Conservation (phyloP, 2,888 invertebrate species). For the Nomada ferruginata region DNA sequence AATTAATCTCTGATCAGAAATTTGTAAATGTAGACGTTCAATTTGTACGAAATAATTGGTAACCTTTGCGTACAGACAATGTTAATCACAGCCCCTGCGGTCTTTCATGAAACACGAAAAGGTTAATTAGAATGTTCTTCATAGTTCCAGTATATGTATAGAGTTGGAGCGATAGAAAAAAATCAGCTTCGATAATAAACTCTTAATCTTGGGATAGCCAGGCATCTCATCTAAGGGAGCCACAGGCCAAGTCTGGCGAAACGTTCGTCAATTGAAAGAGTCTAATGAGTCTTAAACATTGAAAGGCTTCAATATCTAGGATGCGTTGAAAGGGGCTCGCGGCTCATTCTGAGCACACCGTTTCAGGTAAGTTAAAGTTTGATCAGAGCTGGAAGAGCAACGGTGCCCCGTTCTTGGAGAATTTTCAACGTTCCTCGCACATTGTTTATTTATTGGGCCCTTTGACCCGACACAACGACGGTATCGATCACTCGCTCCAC, state of each 20-base stretch:
- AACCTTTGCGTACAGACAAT: no score
- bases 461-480: not conserved
- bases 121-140: no score
- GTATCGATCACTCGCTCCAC: slow-evolving; percentile 30
- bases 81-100: no score
- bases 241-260: no score
- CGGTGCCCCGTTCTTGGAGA: not conserved
- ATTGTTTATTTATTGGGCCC: slow-evolving; percentile 47
- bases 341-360: not conserved
- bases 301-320: not conserved
- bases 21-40: no score
- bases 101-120: no score
- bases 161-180: not conserved
- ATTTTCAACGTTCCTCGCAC: slow-evolving; percentile 20
- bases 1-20: no score
- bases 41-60: no score
- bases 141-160: no score
- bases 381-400: not conserved
- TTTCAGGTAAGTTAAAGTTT: not conserved
- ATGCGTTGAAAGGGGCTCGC: not conserved
- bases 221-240: not conserved
- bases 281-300: not conserved
- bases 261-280: not conserved
- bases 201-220: no score
- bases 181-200: not conserved